phyloP scores from a whole-genome alignment of 23 tunicate genomes.

The Trididemnum miniatum region DNA sequence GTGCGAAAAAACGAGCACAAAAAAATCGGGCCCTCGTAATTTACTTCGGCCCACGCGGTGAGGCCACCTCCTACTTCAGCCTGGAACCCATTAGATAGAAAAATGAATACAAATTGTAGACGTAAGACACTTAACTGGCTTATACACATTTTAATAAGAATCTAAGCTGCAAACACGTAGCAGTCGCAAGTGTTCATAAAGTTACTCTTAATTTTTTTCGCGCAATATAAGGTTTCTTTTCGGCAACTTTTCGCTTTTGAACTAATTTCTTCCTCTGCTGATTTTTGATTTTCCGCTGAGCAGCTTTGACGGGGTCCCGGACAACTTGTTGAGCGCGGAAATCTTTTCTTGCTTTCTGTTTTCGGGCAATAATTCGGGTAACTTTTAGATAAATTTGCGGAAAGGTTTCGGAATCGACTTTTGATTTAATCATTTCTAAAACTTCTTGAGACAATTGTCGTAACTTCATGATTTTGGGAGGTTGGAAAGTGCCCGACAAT shows the following conservation, averaged over 20 bases:
- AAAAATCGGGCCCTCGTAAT: too few relatives aligned
- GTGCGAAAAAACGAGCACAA: too few relatives aligned
- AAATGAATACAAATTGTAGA: too few relatives aligned
- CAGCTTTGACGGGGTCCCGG: constrained; percentile 61
- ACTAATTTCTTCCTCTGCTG: constrained; percentile 46
- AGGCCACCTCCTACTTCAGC: too few relatives aligned
- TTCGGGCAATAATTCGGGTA: constrained; percentile 30
- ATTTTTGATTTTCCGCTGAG: constrained; percentile 37
- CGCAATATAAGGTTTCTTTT: constrained; percentile 29
- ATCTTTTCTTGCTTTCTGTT: constrained; percentile 47
- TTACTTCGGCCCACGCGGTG: too few relatives aligned
- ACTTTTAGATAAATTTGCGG: constrained; percentile 37
- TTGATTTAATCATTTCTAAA: constrained; percentile 52
- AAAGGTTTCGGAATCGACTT: constrained; percentile 47
- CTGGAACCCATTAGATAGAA: too few relatives aligned
- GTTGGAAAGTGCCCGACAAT: neutral
- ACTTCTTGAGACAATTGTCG: constrained; percentile 55
- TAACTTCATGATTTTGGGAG: constrained; percentile 41
- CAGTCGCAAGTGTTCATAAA: too few relatives aligned
- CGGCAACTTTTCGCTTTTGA: constrained; percentile 58
- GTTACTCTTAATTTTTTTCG: too few relatives aligned
- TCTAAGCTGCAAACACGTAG: too few relatives aligned
- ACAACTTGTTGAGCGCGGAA: constrained; percentile 51
- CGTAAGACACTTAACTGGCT: too few relatives aligned
- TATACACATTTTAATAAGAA: too few relatives aligned